Base-by-base conservation (phyloP, 2,113 vertebrate species). In the Irena cyanogastra region DNA sequence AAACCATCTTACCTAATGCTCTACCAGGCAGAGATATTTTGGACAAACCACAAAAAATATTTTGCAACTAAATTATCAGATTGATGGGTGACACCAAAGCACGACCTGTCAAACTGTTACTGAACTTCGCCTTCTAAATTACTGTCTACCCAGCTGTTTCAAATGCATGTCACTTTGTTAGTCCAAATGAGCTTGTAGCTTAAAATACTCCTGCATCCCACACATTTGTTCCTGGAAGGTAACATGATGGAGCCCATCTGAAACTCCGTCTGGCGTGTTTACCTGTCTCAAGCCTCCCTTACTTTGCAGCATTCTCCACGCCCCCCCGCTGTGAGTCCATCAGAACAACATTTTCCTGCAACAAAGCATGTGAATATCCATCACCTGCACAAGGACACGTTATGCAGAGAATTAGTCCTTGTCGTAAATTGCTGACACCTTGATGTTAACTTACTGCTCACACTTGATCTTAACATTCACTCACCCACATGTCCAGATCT, bases 151-250 rank as follows among this genome's bases (percentile, higher is more conserved):
- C 90, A 72, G 56, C 64, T 97, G 91, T 97, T 97, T 96, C 91
- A 92, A 92, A 97, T 30, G 76, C 93, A 61, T 54, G 28, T 71
- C 95, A 94, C 90, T 90, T 49, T 6, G 45, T 69, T 95, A 97
- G 92, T 78, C 96, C 95, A 97, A 98, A 97, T 86, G 90, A 97
- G 84, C 90, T 81, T 84, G 82, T 78, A 97, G 95, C 97, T 97
- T 97, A 97, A 97, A 97, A 98, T 96, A 97, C 95, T 87, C 79
- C 79, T 78, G 87, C 93, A 65, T 91, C 95, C 97, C 89, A 97
- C 96, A 95, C 92, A 39, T 90, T 98, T 97, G 97, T 96, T 97
- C 98, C 97, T 97, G 94, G 97, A 97, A 97, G 94, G 91, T 84
- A 96, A 95, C 41, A 72, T 47, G 90, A 93, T 87, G 83, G 61